phyloP scores from a whole-genome alignment of 2,797 vertebrate genomes.

The Triplophysa yarkandensis region DNA sequence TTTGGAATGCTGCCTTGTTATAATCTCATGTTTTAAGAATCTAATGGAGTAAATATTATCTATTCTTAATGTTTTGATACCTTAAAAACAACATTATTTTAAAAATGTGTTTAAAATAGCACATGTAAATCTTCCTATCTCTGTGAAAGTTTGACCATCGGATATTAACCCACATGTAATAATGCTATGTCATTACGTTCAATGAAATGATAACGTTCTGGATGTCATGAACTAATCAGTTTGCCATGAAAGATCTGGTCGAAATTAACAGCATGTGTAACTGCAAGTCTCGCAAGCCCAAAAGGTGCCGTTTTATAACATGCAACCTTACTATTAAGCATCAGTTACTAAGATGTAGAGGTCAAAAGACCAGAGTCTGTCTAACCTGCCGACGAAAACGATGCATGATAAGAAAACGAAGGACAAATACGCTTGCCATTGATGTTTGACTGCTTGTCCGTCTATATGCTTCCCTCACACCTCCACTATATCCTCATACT shows the following conservation, averaged over 20 bases:
- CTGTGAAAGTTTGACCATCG: constrained; percentile 1
- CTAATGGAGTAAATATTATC: not conserved
- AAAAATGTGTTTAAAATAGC: constrained; percentile 18
- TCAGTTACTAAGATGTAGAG: constrained; percentile 26
- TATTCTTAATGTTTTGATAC: not conserved
- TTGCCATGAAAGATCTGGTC: constrained; percentile 54
- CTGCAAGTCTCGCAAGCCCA: constrained; percentile 47
- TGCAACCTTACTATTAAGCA: constrained; percentile 35
- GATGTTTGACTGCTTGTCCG: constrained; percentile 80
- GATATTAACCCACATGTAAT: constrained; percentile 25
- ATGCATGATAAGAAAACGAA: constrained; percentile 79
- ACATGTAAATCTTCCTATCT: constrained; percentile 7
- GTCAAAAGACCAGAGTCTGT: constrained; percentile 24
- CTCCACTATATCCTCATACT: constrained; percentile 20
- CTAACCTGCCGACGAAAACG: constrained; percentile 35
- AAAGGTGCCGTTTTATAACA: constrained; percentile 46
- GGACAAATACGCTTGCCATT: constrained; percentile 90
- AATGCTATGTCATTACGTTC: constrained; percentile 25
- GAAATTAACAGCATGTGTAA: constrained; percentile 70
- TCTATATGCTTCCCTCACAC: constrained; percentile 23
- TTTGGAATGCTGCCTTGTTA: not conserved
- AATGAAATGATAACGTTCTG: constrained; percentile 14
- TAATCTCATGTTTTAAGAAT: not conserved
- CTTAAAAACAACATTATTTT: not conserved
- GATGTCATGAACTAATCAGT: constrained; percentile 64